Conservation (phyloP, 1,140 invertebrate species). For the Lethrus apterus region DNA sequence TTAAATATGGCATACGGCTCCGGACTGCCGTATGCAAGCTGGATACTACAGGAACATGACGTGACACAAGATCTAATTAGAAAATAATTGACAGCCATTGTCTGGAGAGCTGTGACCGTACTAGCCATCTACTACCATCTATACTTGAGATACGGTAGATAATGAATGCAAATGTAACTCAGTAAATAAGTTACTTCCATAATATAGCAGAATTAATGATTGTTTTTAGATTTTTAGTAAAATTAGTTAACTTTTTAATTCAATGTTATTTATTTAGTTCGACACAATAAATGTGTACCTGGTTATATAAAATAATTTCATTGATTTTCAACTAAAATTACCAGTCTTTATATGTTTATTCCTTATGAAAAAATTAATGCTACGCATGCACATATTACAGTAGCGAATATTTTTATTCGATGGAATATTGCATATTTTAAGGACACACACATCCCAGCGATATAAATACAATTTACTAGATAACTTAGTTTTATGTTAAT, state of each 20-base stretch:
- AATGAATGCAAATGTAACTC: constrained; percentile 11
- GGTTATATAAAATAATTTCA: too few relatives aligned
- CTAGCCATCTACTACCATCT: constrained; percentile 14
- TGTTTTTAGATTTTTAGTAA: too few relatives aligned
- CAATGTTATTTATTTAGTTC: too few relatives aligned
- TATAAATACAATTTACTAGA: constrained; percentile 15
- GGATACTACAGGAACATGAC: constrained; percentile 20
- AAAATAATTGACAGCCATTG: constrained; percentile 26
- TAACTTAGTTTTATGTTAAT: constrained; percentile 34
- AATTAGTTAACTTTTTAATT: too few relatives aligned
- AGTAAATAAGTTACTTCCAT: constrained; percentile 13
- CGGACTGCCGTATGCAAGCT: constrained; percentile 10
- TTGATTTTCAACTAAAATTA: too few relatives aligned
- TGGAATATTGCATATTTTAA: constrained; percentile 8
- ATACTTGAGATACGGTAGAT: constrained; percentile 13
- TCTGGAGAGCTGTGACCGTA: constrained; percentile 17
- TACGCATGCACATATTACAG: too few relatives aligned
- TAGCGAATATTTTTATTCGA: neutral
- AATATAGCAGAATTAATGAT: too few relatives aligned
- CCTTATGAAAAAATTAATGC: too few relatives aligned
- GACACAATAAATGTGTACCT: too few relatives aligned
- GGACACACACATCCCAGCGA: neutral
- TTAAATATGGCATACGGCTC: constrained; percentile 14
- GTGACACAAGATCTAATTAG: constrained; percentile 25
- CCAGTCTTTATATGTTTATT: too few relatives aligned